Conservation (phyloP, 2,113 vertebrate species). For the Enhydra lutris region DNA sequence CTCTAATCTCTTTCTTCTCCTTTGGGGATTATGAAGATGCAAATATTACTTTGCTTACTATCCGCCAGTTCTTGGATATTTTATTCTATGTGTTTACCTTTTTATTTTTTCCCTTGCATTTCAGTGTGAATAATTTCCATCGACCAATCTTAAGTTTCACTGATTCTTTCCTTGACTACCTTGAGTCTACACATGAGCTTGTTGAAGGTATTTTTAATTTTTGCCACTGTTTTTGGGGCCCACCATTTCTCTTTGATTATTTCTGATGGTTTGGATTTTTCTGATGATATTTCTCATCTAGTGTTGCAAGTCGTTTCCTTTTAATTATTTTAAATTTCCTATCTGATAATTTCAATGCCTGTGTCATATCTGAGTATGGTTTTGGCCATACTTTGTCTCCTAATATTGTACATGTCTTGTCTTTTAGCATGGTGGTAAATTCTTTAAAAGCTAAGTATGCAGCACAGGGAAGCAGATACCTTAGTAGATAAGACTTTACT, state of each 20-base stretch:
- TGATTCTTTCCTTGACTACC: background rate
- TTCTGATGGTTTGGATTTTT: background rate
- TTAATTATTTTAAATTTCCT: background rate
- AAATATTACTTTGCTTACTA: background rate
- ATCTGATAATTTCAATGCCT: background rate
- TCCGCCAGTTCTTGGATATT: background rate
- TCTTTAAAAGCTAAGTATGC: background rate
- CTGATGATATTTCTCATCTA: background rate
- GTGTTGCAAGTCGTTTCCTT: background rate
- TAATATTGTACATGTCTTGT: background rate
- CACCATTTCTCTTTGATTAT: background rate
- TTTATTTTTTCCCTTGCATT: background rate
- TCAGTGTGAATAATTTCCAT: background rate
- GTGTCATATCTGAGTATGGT: background rate
- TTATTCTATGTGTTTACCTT: background rate
- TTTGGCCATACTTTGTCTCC: background rate
- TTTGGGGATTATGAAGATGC: no score
- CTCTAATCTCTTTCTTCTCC: background rate
- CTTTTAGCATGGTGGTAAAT: background rate
- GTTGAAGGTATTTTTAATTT: background rate
- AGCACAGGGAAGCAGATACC: background rate
- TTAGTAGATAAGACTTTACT: background rate
- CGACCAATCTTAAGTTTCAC: background rate
- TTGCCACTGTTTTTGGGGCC: background rate
- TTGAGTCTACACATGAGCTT: background rate